Percentiles rank a stretch among this genome's conserved stretches.
Conservation (phyloP, 2,113 vertebrate genomes). For the Cavia aperea region DNA sequence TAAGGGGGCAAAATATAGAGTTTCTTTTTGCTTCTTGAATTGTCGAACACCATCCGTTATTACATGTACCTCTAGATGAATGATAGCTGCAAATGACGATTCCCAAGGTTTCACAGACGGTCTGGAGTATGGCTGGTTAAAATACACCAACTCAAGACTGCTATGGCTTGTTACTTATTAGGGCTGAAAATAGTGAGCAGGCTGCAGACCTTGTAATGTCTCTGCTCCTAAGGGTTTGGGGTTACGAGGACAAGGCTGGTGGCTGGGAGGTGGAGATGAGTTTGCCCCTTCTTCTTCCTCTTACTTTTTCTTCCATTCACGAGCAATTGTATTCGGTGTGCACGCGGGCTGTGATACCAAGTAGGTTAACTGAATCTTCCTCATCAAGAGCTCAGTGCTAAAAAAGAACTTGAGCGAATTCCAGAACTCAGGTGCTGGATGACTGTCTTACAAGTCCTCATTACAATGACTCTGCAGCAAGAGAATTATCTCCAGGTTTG, state of each 20-base stretch:
- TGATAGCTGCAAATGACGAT: not conserved
- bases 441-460: not conserved
- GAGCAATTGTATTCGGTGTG: not conserved
- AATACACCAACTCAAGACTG: not conserved
- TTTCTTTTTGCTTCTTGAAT: constrained; percentile 5
- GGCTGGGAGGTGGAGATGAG: not conserved
- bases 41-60: not conserved
- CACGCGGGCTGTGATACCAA: not conserved
- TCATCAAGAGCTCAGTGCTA: not conserved
- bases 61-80: not conserved
- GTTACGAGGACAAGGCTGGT: not conserved
- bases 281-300: not conserved
- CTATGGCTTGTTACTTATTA: not conserved
- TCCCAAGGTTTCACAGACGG: not conserved
- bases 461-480: not conserved
- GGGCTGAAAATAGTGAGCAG: not conserved
- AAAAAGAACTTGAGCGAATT: not conserved
- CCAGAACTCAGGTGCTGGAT: not conserved
- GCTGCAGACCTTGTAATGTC: not conserved
- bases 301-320: not conserved
- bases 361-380: not conserved
- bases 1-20: not conserved
- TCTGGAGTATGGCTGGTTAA: not conserved
- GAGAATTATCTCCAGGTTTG: not conserved
- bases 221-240: not conserved